Evolutionary conservation across 2,888 invertebrate genomes (phyloP).

Genomic region (Amiota communis): DNA sequence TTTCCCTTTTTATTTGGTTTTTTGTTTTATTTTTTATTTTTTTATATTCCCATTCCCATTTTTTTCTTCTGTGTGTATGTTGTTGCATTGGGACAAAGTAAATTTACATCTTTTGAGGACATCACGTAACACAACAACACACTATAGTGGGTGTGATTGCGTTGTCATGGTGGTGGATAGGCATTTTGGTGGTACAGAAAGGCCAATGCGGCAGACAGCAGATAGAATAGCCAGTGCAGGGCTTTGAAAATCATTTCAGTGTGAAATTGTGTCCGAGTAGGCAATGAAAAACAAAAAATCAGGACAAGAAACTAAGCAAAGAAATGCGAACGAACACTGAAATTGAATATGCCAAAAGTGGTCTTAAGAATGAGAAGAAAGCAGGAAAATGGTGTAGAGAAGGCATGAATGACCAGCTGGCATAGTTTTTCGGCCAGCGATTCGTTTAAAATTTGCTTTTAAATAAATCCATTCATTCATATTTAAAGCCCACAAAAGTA

Average conservation of each 20-base stretch:
- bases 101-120: constrained; percentile 62
- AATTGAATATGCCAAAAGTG: constrained; percentile 45
- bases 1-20: background rate
- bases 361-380: background rate
- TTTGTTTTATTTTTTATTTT: too few species aligned
- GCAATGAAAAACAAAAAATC: too few species aligned
- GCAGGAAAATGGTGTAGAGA: background rate
- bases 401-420: background rate
- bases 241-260: constrained; percentile 61
- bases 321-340: constrained; percentile 54
- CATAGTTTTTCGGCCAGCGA: background rate
- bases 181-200: too few species aligned
- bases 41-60: too few species aligned
- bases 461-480: constrained; percentile 38
- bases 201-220: background rate
- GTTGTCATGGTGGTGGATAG: too few species aligned
- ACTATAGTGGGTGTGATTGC: background rate
- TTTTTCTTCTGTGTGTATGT: constrained; percentile 22
- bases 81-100: constrained; percentile 50
- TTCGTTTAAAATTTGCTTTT: constrained; percentile 47
- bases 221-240: constrained; percentile 13
- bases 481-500: constrained; percentile 50
- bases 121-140: background rate
- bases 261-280: constrained; percentile 60
- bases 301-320: background rate